Percentiles rank a stretch among this genome's conserved stretches.
phyloP scores from a whole-genome alignment of 2,113 vertebrate genomes.

The Cavia porcellus region DNA sequence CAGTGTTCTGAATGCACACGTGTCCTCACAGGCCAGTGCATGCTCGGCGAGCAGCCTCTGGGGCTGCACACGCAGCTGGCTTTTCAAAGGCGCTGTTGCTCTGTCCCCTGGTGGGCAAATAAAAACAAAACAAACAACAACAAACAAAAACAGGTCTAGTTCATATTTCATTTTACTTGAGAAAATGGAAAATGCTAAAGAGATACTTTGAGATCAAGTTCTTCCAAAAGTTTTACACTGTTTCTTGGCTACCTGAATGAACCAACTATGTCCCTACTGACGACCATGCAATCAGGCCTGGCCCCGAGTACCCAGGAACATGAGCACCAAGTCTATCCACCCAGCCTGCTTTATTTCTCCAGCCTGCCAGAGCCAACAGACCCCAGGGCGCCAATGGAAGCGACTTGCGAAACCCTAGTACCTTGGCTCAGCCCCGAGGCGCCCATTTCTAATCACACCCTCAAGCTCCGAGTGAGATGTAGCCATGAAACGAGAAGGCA shows the following conservation, averaged over 20 bases:
- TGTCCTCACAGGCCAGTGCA: not conserved
- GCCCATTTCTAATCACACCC: constrained; percentile 58
- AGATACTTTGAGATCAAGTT: constrained; percentile 35
- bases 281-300: not conserved
- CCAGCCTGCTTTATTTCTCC: not conserved
- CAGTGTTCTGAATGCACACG: not conserved
- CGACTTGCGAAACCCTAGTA: not conserved
- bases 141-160: constrained; percentile 4
- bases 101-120: constrained; percentile 31
- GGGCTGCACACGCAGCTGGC: not conserved
- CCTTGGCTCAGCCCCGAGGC: not conserved
- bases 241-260: not conserved
- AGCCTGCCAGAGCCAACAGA: not conserved
- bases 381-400: not conserved
- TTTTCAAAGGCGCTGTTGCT: not conserved
- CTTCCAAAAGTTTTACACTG: not conserved
- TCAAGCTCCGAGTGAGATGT: not conserved
- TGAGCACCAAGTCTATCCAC: too few relatives aligned
- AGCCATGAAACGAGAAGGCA: constrained; percentile 41
- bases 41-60: not conserved
- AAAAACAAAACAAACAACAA: not conserved
- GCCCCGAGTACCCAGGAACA: not conserved
- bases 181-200: constrained; percentile 61
- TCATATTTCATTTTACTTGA: constrained; percentile 74
- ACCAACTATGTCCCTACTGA: too few relatives aligned